Evolutionary conservation across 2,797 vertebrate species (phyloP).

Genomic region (Peromyscus attwateri): DNA sequence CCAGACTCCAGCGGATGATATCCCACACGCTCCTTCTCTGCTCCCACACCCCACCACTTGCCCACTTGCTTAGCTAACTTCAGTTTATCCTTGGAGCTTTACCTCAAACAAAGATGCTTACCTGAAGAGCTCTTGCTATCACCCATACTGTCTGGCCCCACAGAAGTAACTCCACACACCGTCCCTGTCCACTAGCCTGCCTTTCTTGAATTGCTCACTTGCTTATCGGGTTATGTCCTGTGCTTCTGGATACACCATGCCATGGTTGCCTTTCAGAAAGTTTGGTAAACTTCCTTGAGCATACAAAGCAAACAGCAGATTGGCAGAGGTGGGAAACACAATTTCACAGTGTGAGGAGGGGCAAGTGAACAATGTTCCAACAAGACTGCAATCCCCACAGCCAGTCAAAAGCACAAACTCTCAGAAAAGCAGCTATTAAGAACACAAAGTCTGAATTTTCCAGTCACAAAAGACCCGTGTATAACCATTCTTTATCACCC

Average conservation of each 20-base stretch:
- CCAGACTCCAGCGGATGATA: background rate
- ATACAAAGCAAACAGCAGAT: background rate
- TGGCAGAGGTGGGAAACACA: background rate
- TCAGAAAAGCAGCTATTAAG: constrained; percentile 82
- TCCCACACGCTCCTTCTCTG: background rate
- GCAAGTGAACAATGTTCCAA: background rate
- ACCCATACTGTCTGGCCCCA: background rate
- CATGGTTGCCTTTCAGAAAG: background rate
- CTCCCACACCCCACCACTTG: accelerated
- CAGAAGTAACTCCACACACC: background rate
- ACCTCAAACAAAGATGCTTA: background rate
- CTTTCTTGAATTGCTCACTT: background rate
- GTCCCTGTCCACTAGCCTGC: background rate
- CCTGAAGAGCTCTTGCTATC: background rate
- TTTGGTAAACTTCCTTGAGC: background rate
- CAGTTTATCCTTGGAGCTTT: background rate
- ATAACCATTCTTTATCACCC: constrained; percentile 75
- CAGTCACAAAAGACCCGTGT: constrained; percentile 81
- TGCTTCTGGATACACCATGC: background rate
- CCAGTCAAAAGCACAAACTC: constrained; percentile 2
- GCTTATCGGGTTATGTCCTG: too few relatives aligned
- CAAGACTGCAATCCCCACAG: constrained; percentile 38
- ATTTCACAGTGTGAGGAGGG: background rate
- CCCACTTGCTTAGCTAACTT: background rate
- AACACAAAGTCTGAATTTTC: constrained; percentile 79